phyloP scores from a whole-genome alignment of 2,113 vertebrate species.

The Dipodomys merriami region DNA sequence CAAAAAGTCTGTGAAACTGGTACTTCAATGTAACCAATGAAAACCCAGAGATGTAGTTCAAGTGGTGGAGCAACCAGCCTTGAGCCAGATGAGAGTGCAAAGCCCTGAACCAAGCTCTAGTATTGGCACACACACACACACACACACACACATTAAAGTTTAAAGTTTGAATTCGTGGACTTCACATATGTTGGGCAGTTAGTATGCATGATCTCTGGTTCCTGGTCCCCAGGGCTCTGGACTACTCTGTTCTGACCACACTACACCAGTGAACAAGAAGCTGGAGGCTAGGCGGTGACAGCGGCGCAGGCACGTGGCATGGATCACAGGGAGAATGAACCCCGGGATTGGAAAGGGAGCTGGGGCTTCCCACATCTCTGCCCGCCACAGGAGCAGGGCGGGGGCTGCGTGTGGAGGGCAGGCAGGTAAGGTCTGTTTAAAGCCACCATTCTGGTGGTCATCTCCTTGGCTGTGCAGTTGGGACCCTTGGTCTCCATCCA shows the following conservation, averaged over 20 bases:
- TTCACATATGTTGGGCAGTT: neutral
- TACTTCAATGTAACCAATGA: too few species aligned
- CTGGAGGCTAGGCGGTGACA: too few species aligned
- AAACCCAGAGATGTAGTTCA: too few species aligned
- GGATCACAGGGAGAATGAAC: neutral
- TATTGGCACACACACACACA: too few species aligned
- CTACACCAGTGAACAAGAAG: too few species aligned
- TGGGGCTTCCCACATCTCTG: too few species aligned
- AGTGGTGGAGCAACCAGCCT: too few species aligned
- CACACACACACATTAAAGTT: neutral
- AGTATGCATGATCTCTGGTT: neutral
- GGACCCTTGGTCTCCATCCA: neutral
- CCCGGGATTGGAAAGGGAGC: neutral
- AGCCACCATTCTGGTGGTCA: neutral
- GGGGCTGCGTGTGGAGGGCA: neutral
- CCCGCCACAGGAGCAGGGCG: neutral
- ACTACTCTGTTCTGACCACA: too few species aligned
- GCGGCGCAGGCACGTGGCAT: too few species aligned
- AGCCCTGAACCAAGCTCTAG: too few species aligned
- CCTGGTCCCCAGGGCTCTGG: neutral
- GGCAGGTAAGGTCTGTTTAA: neutral
- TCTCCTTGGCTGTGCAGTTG: neutral
- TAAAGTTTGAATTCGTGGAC: neutral
- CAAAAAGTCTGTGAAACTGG: too few species aligned
- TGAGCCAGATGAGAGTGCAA: too few species aligned